Evolutionary conservation across 2,797 vertebrate species (phyloP).

Genomic region (Phaenicophaeus curvirostris): DNA sequence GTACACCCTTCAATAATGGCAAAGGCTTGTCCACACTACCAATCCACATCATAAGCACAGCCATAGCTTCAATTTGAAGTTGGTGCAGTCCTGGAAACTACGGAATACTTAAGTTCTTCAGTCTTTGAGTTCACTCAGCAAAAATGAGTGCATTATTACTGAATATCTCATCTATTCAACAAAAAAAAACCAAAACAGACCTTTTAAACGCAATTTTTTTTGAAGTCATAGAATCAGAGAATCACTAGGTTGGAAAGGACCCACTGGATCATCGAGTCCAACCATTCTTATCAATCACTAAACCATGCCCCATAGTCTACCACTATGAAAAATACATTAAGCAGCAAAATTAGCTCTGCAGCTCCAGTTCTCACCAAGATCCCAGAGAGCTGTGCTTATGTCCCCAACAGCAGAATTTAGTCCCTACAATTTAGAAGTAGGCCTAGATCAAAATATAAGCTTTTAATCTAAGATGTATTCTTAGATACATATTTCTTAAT

Average conservation of each 20-base stretch:
- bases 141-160: conserved; percentile 2
- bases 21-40: neutral
- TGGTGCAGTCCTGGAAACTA: neutral
- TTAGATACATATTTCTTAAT: neutral
- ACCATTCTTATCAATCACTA: no score
- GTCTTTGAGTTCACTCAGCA: neutral
- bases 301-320: no score
- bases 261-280: no score
- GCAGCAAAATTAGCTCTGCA: neutral
- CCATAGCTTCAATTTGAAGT: neutral
- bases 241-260: no score
- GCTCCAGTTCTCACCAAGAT: neutral
- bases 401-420: neutral
- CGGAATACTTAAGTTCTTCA: neutral
- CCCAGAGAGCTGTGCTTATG: neutral
- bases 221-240: no score
- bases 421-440: neutral
- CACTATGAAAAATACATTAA: neutral
- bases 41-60: neutral
- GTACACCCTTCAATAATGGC: neutral
- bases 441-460: neutral
- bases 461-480: neutral
- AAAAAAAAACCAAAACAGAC: neutral
- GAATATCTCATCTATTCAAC: neutral
- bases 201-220: neutral